These are phyloP conservation scores for Centropristis striata DNA, from an alignment of 2,113 vertebrate genomes.

Conservation along the genomic window DNA sequence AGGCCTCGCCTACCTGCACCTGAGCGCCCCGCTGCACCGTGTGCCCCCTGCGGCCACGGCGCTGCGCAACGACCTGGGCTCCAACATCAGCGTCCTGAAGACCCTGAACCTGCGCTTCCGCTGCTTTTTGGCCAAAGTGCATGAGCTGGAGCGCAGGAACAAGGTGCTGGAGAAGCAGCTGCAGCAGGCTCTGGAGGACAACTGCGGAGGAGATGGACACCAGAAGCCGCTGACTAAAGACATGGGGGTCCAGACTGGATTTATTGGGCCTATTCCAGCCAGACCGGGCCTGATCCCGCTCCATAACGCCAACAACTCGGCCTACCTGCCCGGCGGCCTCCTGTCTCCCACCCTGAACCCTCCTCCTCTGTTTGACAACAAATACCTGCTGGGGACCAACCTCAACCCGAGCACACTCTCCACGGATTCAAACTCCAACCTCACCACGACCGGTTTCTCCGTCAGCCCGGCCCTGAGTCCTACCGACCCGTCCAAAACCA, in stretches of 20 bases:
- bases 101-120: conserved; percentile 91
- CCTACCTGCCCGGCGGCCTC: conserved; percentile 72
- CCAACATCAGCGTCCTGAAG: conserved; percentile 91
- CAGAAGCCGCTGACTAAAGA: conserved; percentile 83
- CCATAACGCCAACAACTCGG: conserved; percentile 67
- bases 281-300: conserved; percentile 70
- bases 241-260: conserved; percentile 86
- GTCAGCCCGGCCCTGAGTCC: conserved; percentile 66
- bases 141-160: conserved; percentile 91
- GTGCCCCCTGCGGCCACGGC: conserved; percentile 83
- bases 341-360: conserved; percentile 76
- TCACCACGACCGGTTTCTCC: conserved; percentile 44
- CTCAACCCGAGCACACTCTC: conserved; percentile 11
- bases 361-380: conserved; percentile 48
- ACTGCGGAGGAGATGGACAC: conserved; percentile 42
- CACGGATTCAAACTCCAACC: conserved; percentile 79
- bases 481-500: conserved; percentile 28
- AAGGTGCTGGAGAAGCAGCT: conserved; percentile 90
- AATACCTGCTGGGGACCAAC: conserved; percentile 35
- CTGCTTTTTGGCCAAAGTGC: conserved; percentile 92
- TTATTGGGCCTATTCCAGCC: conserved; percentile 56
- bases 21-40: conserved; percentile 64
- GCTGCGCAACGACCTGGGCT: conserved; percentile 89
- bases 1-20: conserved; percentile 71
- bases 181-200: conserved; percentile 82